phyloP scores from a whole-genome alignment of 2,888 invertebrate genomes.

The Branchellion lobata region DNA sequence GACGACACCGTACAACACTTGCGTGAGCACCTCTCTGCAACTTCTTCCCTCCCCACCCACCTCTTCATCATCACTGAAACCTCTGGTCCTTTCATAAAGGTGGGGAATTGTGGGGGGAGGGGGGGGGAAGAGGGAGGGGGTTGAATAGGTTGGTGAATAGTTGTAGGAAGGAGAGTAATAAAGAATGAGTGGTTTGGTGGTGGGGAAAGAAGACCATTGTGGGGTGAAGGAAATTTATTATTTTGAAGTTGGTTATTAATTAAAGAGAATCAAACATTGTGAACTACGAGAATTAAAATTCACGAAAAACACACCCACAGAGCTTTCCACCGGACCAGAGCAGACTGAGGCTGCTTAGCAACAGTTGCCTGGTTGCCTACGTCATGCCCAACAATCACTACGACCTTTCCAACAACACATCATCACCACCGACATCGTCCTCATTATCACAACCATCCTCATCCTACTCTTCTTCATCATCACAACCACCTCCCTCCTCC shows the following conservation, averaged over 20 bases:
- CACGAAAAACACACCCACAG: no score
- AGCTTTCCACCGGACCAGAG: background rate
- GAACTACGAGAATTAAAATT: no score
- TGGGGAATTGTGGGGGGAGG: conserved; percentile 51
- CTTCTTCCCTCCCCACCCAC: conserved; percentile 58
- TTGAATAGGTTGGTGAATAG: background rate
- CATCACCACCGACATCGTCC: background rate
- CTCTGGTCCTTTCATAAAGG: conserved; percentile 71
- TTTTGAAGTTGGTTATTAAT: no score
- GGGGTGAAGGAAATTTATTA: no score
- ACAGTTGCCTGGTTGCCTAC: background rate
- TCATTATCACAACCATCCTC: background rate
- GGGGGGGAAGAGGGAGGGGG: background rate
- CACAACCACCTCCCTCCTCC: no score
- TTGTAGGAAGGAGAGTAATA: no score
- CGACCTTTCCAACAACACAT: background rate
- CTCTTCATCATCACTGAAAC: conserved; percentile 75
- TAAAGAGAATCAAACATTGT: no score
- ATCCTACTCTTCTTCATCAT: no score
- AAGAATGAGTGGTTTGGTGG: no score
- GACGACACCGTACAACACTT: conserved; percentile 78
- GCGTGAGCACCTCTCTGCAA: conserved; percentile 69
- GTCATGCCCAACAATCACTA: background rate
- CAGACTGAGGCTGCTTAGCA: background rate
- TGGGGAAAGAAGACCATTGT: no score